phyloP scores from a whole-genome alignment of 2,888 invertebrate species.

The Physocephala rufipes region DNA sequence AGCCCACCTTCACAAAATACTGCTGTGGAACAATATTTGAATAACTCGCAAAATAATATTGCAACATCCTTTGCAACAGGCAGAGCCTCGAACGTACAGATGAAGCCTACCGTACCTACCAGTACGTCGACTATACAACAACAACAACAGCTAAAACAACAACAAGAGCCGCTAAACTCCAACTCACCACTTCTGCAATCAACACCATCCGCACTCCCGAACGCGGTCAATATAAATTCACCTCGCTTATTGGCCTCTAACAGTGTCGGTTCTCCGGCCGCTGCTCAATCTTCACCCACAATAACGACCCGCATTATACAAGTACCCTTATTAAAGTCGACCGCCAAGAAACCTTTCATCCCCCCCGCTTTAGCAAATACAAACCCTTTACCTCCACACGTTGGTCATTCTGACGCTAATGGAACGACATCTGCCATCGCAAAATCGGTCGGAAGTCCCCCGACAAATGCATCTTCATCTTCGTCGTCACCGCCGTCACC shows the following conservation, averaged over 20 bases:
- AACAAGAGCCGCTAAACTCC: conserved; percentile 32
- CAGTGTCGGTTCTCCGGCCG: conserved; percentile 34
- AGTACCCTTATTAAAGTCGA: conserved; percentile 63
- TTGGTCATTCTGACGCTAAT: not conserved
- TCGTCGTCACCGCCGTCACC: not conserved
- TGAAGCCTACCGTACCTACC: conserved; percentile 42
- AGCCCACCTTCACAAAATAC: conserved; percentile 34
- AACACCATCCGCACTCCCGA: conserved; percentile 35
- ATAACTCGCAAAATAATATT: conserved; percentile 34
- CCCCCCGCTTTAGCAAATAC: conserved; percentile 62
- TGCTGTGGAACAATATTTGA: conserved; percentile 46
- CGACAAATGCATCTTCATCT: conserved; percentile 51
- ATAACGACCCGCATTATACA: conserved; percentile 61
- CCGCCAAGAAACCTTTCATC: conserved; percentile 70
- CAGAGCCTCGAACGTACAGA: not conserved
- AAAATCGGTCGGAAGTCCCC: conserved; percentile 22
- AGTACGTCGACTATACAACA: conserved; percentile 43
- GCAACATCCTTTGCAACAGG: conserved; percentile 1
- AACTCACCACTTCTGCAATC: conserved; percentile 39
- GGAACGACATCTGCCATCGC: not conserved
- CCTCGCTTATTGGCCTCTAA: conserved; percentile 39
- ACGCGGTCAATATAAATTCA: conserved; percentile 39
- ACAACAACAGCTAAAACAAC: conserved; percentile 21
- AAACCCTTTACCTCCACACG: conserved; percentile 44
- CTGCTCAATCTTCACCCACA: conserved; percentile 44